phyloP scores from a whole-genome alignment of 2,113 vertebrate genomes.

The Bubo bubo region DNA sequence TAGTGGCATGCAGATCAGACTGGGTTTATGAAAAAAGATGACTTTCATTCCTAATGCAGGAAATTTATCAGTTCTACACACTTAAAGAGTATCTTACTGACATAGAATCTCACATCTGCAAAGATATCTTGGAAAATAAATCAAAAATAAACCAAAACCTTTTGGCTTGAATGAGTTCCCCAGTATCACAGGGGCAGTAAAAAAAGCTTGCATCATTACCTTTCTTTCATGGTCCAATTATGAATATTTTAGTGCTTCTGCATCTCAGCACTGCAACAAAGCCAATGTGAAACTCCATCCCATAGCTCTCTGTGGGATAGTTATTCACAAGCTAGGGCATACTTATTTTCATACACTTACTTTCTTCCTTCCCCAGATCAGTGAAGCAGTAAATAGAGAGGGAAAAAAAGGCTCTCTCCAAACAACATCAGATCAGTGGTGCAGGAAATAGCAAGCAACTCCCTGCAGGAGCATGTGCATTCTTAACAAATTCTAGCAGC shows the following conservation, averaged over 20 bases:
- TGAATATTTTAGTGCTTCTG: constrained; percentile 38
- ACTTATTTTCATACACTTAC: constrained; percentile 73
- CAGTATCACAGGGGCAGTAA: background rate
- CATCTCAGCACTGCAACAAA: constrained; percentile 48
- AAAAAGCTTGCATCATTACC: background rate
- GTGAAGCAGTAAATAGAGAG: constrained; percentile 81
- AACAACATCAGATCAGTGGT: constrained; percentile 70
- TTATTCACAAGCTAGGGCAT: constrained; percentile 65
- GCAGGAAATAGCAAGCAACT: constrained; percentile 80
- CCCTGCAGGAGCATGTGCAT: constrained; percentile 71
- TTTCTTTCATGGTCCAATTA: constrained; percentile 5
- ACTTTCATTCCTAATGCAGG: background rate
- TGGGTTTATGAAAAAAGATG: background rate
- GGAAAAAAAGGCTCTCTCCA: constrained; percentile 62
- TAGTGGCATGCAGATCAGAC: background rate
- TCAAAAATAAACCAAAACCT: background rate
- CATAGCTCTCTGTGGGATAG: constrained; percentile 22
- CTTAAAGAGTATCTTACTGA: background rate
- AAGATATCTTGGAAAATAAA: background rate
- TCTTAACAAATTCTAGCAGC: constrained; percentile 72
- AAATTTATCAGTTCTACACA: background rate
- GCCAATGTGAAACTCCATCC: background rate
- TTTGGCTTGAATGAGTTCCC: background rate
- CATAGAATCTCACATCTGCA: background rate
- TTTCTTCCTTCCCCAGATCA: constrained; percentile 74